phyloP scores from a whole-genome alignment of 2,797 vertebrate genomes.

The Lindbergichthys nudifrons region DNA sequence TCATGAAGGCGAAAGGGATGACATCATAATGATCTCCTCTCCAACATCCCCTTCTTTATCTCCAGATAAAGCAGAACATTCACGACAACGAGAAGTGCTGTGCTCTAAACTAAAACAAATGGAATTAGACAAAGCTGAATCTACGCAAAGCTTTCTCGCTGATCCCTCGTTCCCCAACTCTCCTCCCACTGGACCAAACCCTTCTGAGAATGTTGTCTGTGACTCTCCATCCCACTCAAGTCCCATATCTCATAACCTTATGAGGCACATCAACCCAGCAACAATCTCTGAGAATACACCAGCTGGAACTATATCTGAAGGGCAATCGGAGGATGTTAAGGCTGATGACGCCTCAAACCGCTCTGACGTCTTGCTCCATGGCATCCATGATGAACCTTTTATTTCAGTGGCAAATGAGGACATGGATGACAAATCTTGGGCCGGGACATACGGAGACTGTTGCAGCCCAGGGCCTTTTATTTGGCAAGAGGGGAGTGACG shows the following conservation, averaged over 20 bases:
- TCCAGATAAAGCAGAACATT: background rate
- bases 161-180: background rate
- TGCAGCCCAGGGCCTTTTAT: constrained; percentile 51
- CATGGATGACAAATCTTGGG: constrained; percentile 4
- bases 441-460: background rate
- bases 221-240: background rate
- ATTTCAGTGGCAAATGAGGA: constrained; percentile 27
- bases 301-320: constrained; percentile 22
- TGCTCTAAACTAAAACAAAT: constrained; percentile 5
- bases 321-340: constrained; percentile 1
- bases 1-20: background rate
- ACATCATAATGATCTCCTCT: background rate
- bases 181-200: background rate
- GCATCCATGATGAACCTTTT: constrained; percentile 23
- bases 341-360: constrained; percentile 35
- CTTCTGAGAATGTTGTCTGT: constrained; percentile 5
- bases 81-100: constrained; percentile 1
- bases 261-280: constrained; percentile 2
- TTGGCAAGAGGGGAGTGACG: constrained; percentile 56
- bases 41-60: constrained; percentile 3
- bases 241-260: background rate
- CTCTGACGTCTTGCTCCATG: background rate
- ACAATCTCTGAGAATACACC: constrained; percentile 35
- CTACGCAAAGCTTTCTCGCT: background rate
- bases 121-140: constrained; percentile 19